These are phyloP conservation scores for Nomada fabriciana DNA, from an alignment of 2,888 invertebrate genomes.

Conservation along the genomic window DNA sequence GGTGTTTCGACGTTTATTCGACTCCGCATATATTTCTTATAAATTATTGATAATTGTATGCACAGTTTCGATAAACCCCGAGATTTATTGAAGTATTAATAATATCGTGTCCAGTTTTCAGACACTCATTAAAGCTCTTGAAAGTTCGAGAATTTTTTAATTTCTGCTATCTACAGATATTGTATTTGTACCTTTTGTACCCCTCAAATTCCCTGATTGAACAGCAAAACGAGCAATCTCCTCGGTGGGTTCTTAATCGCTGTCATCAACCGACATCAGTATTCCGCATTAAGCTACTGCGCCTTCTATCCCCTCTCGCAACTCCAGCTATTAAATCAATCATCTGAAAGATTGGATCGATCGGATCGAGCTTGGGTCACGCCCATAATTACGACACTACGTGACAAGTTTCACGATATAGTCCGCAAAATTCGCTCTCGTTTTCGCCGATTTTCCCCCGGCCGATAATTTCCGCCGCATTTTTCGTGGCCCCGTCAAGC, in stretches of 20 bases:
- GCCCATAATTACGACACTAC: slow-evolving; percentile 64
- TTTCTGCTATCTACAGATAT: no score
- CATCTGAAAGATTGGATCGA: slow-evolving; percentile 63
- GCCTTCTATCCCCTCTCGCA: slow-evolving; percentile 30
- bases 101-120: neutral
- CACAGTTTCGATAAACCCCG: no score
- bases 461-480: slow-evolving; percentile 25
- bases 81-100: no score
- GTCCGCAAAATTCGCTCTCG: slow-evolving; percentile 31
- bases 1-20: slow-evolving; percentile 39
- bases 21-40: slow-evolving; percentile 2
- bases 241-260: slow-evolving; percentile 60
- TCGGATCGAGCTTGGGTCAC: slow-evolving; percentile 47
- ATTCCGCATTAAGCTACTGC: slow-evolving; percentile 63
- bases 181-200: neutral
- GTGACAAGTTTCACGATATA: slow-evolving; percentile 64
- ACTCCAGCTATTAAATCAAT: slow-evolving; percentile 65
- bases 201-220: neutral
- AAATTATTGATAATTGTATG: no score
- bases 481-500: neutral
- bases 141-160: neutral
- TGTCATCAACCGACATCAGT: slow-evolving; percentile 65
- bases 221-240: neutral
- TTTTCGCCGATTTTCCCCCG: slow-evolving; percentile 25
- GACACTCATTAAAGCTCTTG: no score